Percentiles rank a stretch among this genome's conserved stretches.
phyloP scores from a whole-genome alignment of 2,113 vertebrate genomes.

The Takifugu bimaculatus region DNA sequence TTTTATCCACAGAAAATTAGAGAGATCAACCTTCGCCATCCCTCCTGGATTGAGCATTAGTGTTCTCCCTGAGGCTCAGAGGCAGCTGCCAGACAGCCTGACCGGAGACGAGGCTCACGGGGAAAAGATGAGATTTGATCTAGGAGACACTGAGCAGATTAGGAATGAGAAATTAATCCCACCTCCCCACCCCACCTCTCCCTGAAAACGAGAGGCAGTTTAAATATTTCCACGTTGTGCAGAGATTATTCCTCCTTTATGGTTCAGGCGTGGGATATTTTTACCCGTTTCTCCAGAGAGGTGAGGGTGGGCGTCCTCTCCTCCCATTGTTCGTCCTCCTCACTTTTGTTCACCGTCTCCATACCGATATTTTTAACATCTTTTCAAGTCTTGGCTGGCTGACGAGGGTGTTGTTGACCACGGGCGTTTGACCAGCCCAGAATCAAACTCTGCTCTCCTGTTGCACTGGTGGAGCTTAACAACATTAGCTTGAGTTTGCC shows the following conservation, averaged over 20 bases:
- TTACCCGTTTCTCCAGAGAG: constrained; percentile 29
- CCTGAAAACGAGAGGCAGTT: constrained; percentile 66
- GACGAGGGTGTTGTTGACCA: constrained; percentile 18
- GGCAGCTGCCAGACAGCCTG: constrained; percentile 18
- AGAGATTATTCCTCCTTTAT: constrained; percentile 48
- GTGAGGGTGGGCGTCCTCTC: constrained; percentile 38
- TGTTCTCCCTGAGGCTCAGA: constrained; percentile 14
- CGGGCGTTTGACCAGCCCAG: constrained; percentile 43
- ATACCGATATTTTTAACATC: constrained; percentile 20
- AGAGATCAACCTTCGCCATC: constrained; percentile 12
- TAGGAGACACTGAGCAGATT: constrained; percentile 57
- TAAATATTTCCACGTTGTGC: constrained; percentile 56
- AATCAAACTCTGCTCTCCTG: constrained; percentile 26
- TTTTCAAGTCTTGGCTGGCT: constrained; percentile 36
- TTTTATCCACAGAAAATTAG: not conserved
- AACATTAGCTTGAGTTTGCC: constrained; percentile 49
- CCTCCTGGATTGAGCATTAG: constrained; percentile 2
- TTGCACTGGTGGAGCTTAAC: constrained; percentile 38
- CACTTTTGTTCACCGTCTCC: constrained; percentile 39
- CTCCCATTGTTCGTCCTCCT: constrained; percentile 38
- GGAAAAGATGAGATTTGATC: constrained; percentile 63
- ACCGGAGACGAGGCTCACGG: constrained; percentile 24
- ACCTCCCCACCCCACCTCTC: not conserved
- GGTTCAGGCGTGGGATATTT: constrained; percentile 46
- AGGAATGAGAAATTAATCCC: constrained; percentile 61